Conservation (phyloP, 2,888 invertebrate genomes). For the Drosophila melanocephala region DNA sequence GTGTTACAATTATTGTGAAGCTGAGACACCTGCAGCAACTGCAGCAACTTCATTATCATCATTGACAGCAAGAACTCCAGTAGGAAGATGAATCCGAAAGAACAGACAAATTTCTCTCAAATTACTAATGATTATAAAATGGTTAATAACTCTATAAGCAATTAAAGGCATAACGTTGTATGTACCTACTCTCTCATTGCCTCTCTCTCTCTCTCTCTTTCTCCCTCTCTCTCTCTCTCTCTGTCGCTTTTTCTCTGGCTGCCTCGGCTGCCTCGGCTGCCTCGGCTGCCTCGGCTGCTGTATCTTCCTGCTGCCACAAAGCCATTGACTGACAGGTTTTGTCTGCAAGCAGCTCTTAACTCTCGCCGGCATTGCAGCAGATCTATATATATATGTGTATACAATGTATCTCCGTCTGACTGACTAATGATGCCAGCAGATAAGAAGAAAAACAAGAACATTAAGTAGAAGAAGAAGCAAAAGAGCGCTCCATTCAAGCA, state of each 20-base stretch:
- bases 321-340: conserved; percentile 65
- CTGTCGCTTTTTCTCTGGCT: background rate
- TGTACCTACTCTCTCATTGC: background rate
- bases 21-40: conserved; percentile 7
- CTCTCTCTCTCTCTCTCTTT: conserved; percentile 4
- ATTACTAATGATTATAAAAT: conserved; percentile 63
- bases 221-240: background rate
- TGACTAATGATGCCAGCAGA: conserved; percentile 19
- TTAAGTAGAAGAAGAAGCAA: conserved; percentile 14
- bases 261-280: no score
- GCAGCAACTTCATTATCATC: conserved; percentile 10
- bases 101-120: conserved; percentile 51
- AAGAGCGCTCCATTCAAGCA: conserved; percentile 30
- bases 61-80: background rate
- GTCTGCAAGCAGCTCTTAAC: conserved; percentile 45
- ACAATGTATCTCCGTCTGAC: conserved; percentile 4
- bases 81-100: background rate
- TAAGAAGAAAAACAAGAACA: background rate
- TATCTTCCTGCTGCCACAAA: conserved; percentile 37
- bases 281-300: no score
- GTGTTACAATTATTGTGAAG: conserved; percentile 7
- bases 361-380: conserved; percentile 25
- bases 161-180: conserved; percentile 52
- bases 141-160: conserved; percentile 74
- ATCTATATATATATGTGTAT: background rate